Evolutionary conservation across 2,888 invertebrate genomes (phyloP), one percentile per base, ranked within the genome.

Genomic region (Apodemia duryi): DNA sequence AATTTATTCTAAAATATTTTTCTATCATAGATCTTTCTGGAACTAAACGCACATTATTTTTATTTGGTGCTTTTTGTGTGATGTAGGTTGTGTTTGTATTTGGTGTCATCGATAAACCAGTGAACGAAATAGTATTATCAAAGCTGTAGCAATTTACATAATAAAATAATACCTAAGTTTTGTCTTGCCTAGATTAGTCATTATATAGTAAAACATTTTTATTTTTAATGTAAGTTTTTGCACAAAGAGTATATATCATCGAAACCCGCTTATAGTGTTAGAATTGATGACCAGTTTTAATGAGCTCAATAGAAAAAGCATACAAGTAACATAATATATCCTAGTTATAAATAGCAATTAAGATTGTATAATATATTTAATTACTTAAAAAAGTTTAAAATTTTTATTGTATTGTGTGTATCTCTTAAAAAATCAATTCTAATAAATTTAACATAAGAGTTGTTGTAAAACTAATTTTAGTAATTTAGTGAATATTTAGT

Each of bases 71-170:
- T 83, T 83, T 49, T 65, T 71, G 75, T 74, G 75, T 79, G 74
- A 82, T 64, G 70, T 81, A 73, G 82, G 83, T 86, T 85, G 84
- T 85, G 80, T 68, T 65, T 67, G 28, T 66, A 65, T 54, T 65
- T 64, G 29, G 52, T 38, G 21, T 65, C 28, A 64, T 66, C 60
- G 62, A 67, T 61, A 10, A 38, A 66, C 52, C 62, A 63, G 46
- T 66, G 60, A 65, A 63, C 57, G 46, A 67, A 67, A 60, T 66
- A 68, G 62, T 66, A 46, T 13, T 46, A 46, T 13, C 43, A 29
- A 29, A 61, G 28, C 63, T 13, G 46, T 46, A 46, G 46, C 46
- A 13, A 46, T 11, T 46, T 43, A 43, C 11, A 43, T 54, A 29
- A 52, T 54, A 28, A 41, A 51, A 63, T 63, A 38, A 52, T 21